Evolutionary conservation across 2,113 vertebrate species (phyloP).

Genomic region (Martes martes): DNA sequence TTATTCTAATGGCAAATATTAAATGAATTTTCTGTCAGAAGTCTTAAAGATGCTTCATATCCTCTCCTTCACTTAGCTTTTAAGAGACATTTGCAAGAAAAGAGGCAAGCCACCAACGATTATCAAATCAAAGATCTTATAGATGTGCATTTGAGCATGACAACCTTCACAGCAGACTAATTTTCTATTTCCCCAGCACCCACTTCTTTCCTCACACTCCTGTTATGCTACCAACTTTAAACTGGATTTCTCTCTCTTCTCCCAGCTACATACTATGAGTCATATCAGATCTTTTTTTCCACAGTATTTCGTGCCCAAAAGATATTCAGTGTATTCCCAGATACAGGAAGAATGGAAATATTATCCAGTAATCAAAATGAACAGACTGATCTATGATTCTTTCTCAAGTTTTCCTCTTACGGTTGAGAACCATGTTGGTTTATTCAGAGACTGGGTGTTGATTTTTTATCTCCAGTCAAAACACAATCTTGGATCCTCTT

Average conservation of each 20-base stretch:
- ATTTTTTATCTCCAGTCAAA: background rate
- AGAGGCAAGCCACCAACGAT: background rate
- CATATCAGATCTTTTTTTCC: background rate
- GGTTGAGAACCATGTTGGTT: background rate
- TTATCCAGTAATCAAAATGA: background rate
- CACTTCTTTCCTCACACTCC: background rate
- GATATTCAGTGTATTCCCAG: background rate
- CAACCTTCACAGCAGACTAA: background rate
- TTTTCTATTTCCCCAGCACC: background rate
- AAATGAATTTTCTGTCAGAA: background rate
- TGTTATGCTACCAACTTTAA: background rate
- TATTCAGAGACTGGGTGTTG: background rate
- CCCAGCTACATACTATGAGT: background rate
- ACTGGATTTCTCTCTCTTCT: background rate
- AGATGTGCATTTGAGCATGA: background rate
- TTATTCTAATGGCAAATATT: background rate
- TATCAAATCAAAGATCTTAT: background rate
- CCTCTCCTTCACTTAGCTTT: background rate
- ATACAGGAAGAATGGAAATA: background rate
- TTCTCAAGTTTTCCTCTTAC: background rate
- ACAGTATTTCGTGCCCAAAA: background rate
- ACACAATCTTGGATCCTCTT: background rate
- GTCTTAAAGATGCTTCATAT: background rate
- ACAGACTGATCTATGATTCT: background rate
- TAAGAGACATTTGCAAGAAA: background rate